These are phyloP conservation scores for Drosophila robusta DNA, from an alignment of 2,888 invertebrate genomes.

Conservation along the genomic window DNA sequence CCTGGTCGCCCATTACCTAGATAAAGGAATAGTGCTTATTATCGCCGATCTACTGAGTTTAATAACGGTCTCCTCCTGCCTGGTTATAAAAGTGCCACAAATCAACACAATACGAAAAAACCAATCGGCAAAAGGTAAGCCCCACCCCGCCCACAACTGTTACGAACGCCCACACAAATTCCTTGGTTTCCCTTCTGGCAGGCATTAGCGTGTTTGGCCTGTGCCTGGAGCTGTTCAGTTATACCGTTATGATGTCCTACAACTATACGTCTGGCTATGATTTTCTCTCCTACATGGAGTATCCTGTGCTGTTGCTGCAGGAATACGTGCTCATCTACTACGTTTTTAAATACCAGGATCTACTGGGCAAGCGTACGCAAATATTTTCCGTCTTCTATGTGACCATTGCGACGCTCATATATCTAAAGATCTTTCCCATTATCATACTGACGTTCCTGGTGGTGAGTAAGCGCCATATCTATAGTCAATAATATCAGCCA, in stretches of 20 bases:
- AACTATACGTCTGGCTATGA: slow-evolving; percentile 91
- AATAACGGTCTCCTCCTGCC: slow-evolving; percentile 91
- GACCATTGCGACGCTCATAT: slow-evolving; percentile 85
- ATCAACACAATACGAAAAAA: slow-evolving; percentile 89
- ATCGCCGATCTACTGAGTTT: slow-evolving; percentile 88
- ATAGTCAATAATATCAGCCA: not conserved
- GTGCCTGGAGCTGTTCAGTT: slow-evolving; percentile 87
- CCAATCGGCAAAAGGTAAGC: slow-evolving; percentile 89
- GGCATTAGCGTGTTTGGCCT: slow-evolving; percentile 84
- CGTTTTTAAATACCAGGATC: slow-evolving; percentile 89
- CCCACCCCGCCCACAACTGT: not conserved
- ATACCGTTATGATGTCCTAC: slow-evolving; percentile 92
- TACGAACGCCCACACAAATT: slow-evolving; percentile 18
- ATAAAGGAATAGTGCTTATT: slow-evolving; percentile 81
- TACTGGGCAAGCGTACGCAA: slow-evolving; percentile 85
- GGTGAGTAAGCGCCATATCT: slow-evolving; percentile 82
- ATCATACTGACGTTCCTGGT: slow-evolving; percentile 83
- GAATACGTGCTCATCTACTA: slow-evolving; percentile 90
- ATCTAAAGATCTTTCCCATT: slow-evolving; percentile 82
- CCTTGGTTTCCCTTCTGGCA: slow-evolving; percentile 32
- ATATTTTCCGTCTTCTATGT: slow-evolving; percentile 85
- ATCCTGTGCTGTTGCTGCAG: slow-evolving; percentile 92
- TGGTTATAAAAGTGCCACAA: slow-evolving; percentile 93
- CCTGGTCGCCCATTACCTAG: slow-evolving; percentile 72
- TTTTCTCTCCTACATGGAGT: slow-evolving; percentile 92